phyloP scores from a whole-genome alignment of 2,888 invertebrate species.

The Agrotis segetum region DNA sequence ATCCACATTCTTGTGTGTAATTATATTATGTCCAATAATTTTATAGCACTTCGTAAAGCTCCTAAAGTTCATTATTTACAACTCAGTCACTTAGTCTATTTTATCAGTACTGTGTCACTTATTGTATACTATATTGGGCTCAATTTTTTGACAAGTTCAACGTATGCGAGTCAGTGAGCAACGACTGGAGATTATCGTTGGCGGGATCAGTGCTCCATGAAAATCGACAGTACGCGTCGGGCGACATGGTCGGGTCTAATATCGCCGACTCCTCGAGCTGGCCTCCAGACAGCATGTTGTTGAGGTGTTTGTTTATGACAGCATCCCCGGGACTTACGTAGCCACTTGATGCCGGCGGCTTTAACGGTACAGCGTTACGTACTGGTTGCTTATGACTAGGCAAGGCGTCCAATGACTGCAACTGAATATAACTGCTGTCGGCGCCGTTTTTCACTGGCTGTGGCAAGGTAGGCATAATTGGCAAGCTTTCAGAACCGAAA shows the following conservation, averaged over 20 bases:
- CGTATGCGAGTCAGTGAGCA: constrained; percentile 82
- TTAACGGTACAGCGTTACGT: constrained; percentile 78
- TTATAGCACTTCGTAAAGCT: constrained; percentile 83
- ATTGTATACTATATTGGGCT: constrained; percentile 72
- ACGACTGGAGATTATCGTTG: constrained; percentile 86
- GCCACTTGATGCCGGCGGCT: constrained; percentile 80
- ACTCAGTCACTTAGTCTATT: constrained; percentile 80
- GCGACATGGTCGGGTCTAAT: constrained; percentile 87
- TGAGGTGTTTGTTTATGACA: constrained; percentile 87
- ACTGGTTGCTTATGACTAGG: constrained; percentile 84
- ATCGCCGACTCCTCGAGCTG: constrained; percentile 85
- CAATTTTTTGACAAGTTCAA: constrained; percentile 82
- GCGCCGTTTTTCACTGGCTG: constrained; percentile 78
- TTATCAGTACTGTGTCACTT: constrained; percentile 76
- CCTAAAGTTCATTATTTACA: constrained; percentile 82
- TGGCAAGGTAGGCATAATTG: constrained; percentile 86
- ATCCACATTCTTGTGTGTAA: constrained; percentile 82
- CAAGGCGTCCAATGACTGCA: constrained; percentile 85
- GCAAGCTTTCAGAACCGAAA: constrained; percentile 86
- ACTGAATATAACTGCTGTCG: constrained; percentile 86
- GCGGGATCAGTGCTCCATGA: constrained; percentile 89
- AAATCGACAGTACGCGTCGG: constrained; percentile 89
- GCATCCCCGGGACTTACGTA: constrained; percentile 86
- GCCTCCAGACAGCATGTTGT: constrained; percentile 80
- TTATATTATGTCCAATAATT: constrained; percentile 81